Conservation (phyloP, 2,888 invertebrate species). For the Eupithecia dodoneata region DNA sequence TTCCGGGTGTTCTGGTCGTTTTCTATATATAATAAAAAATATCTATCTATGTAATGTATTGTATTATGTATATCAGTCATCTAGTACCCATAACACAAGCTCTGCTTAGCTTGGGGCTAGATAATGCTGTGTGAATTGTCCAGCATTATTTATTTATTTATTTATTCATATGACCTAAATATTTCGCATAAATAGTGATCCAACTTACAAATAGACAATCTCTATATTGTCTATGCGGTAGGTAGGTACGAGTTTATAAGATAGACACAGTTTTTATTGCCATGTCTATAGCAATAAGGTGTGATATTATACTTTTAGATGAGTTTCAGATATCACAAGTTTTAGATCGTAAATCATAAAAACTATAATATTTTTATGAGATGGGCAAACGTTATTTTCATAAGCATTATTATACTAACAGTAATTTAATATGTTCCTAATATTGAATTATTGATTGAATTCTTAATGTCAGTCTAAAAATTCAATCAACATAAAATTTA, state of each 20-base stretch:
- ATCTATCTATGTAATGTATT: too few relatives aligned
- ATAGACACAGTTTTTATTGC: slow-evolving; percentile 11
- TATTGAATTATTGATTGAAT: slow-evolving; percentile 39
- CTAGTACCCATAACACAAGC: too few relatives aligned
- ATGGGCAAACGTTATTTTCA: slow-evolving; percentile 31
- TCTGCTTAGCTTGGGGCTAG: too few relatives aligned
- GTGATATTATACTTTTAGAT: slow-evolving; percentile 36
- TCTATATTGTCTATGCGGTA: not conserved
- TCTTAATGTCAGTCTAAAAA: slow-evolving; percentile 20
- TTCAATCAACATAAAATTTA: slow-evolving; percentile 33
- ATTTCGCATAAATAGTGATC: not conserved
- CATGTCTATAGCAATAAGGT: slow-evolving; percentile 22
- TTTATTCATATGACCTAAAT: not conserved
- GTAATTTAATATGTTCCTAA: slow-evolving; percentile 31
- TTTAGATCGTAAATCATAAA: slow-evolving; percentile 37
- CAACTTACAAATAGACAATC: not conserved
- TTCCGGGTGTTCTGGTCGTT: too few relatives aligned
- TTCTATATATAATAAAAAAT: too few relatives aligned
- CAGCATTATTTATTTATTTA: too few relatives aligned
- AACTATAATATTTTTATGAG: slow-evolving; percentile 32
- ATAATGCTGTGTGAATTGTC: too few relatives aligned
- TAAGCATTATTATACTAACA: slow-evolving; percentile 29
- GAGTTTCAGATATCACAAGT: slow-evolving; percentile 34
- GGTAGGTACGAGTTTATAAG: not conserved
- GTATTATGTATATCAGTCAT: too few relatives aligned